Conservation (phyloP, 2,797 vertebrate species). For the Acestrorhynchus altus region DNA sequence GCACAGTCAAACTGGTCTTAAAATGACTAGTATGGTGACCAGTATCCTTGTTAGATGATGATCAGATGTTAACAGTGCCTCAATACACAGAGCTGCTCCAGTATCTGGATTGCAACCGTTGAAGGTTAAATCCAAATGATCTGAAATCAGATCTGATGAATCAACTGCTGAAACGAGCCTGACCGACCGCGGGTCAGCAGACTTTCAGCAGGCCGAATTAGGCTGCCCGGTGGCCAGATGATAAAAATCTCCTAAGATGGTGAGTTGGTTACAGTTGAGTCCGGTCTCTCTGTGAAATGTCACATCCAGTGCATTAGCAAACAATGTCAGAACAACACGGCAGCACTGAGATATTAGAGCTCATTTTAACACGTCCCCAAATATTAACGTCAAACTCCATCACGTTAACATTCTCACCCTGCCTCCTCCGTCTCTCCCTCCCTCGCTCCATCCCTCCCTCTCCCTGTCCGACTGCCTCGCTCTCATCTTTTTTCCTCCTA, state of each 20-base stretch:
- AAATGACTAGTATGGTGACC: too few relatives aligned
- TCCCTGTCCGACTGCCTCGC: not conserved
- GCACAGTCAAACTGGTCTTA: too few relatives aligned
- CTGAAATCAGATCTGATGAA: slow-evolving; percentile 1
- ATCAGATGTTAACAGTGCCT: too few relatives aligned
- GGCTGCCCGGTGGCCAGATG: slow-evolving; percentile 5
- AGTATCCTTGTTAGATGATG: too few relatives aligned
- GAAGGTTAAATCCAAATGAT: not conserved
- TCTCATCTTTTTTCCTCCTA: not conserved
- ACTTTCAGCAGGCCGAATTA: slow-evolving; percentile 12
- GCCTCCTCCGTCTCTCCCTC: not conserved
- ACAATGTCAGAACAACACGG: slow-evolving; percentile 22
- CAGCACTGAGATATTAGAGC: slow-evolving; percentile 25
- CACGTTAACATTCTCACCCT: not conserved
- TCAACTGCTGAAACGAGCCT: not conserved
- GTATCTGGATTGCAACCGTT: too few relatives aligned
- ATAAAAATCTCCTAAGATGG: slow-evolving; percentile 24
- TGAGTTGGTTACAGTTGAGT: slow-evolving; percentile 38
- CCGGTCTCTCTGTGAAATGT: slow-evolving; percentile 29
- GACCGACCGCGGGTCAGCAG: not conserved
- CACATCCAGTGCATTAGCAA: slow-evolving; percentile 40
- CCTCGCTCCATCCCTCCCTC: not conserved
- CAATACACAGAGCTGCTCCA: too few relatives aligned
- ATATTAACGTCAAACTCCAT: slow-evolving; percentile 38
- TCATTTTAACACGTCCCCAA: slow-evolving; percentile 33